A percentile compares a stretch with the other conserved stretches of the same genome.
Evolutionary conservation across 2,888 invertebrate genomes (phyloP).

Genomic region (Oligia latruncula): DNA sequence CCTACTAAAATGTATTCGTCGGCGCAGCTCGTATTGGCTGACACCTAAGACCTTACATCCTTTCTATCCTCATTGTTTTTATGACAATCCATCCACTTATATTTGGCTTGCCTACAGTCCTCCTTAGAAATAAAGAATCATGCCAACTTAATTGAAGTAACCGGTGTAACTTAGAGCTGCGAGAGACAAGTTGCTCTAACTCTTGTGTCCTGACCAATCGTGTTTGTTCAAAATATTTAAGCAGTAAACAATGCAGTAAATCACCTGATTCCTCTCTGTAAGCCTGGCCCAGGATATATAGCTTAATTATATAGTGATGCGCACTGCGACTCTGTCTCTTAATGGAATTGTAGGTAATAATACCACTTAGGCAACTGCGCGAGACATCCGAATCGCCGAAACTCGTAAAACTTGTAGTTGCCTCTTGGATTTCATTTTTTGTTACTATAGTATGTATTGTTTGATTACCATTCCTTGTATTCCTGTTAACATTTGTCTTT

Average conservation of each 20-base stretch:
- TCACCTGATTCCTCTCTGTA: neutral
- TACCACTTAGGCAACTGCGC: neutral
- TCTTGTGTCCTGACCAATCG: neutral
- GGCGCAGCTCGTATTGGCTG: neutral
- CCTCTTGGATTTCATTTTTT: neutral
- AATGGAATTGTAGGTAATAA: neutral
- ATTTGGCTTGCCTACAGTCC: neutral
- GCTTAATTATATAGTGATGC: neutral
- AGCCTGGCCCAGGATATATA: neutral
- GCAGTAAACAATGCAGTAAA: neutral
- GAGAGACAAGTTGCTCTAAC: too few species aligned
- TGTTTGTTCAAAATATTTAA: neutral
- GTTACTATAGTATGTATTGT: neutral
- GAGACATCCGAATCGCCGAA: neutral
- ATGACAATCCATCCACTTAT: neutral
- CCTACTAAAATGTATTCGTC: neutral
- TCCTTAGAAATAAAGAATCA: neutral
- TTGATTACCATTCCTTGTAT: neutral
- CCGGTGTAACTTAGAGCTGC: neutral
- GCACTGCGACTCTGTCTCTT: neutral
- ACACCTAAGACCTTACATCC: neutral
- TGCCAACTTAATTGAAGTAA: too few species aligned
- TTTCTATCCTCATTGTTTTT: neutral
- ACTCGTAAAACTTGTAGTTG: neutral
- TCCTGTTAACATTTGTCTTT: neutral